These are phyloP conservation scores for Erethizon dorsatum DNA, from an alignment of 2,797 vertebrate genomes.

Conservation along the genomic window DNA sequence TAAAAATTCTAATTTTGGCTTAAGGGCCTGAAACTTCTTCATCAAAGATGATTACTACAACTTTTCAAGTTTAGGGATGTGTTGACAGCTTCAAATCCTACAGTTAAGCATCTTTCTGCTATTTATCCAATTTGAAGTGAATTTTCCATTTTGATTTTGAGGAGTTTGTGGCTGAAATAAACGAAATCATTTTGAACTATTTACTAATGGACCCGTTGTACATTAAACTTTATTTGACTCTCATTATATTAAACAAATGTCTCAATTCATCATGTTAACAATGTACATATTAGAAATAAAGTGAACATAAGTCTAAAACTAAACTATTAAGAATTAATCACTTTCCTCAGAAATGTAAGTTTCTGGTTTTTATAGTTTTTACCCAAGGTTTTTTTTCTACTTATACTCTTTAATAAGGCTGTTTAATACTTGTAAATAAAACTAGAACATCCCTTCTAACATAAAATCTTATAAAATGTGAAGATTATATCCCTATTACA, in stretches of 20 bases:
- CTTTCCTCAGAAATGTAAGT: neutral
- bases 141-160: slow-evolving; percentile 28
- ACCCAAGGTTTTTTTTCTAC: neutral
- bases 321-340: neutral
- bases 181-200: neutral
- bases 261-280: neutral
- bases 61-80: neutral
- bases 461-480: neutral
- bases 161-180: neutral
- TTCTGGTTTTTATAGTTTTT: neutral
- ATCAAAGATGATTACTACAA: neutral
- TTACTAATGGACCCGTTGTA: neutral
- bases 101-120: neutral
- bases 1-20: neutral
- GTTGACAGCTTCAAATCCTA: neutral
- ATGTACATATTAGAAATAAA: neutral
- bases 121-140: neutral
- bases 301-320: neutral
- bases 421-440: neutral
- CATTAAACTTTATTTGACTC: neutral
- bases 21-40: neutral
- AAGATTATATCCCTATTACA: neutral
- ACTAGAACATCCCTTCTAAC: neutral
- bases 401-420: neutral
- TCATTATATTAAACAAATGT: neutral